Base-by-base conservation (phyloP, 1,140 invertebrate species). In the Caligus rogercresseyi region DNA sequence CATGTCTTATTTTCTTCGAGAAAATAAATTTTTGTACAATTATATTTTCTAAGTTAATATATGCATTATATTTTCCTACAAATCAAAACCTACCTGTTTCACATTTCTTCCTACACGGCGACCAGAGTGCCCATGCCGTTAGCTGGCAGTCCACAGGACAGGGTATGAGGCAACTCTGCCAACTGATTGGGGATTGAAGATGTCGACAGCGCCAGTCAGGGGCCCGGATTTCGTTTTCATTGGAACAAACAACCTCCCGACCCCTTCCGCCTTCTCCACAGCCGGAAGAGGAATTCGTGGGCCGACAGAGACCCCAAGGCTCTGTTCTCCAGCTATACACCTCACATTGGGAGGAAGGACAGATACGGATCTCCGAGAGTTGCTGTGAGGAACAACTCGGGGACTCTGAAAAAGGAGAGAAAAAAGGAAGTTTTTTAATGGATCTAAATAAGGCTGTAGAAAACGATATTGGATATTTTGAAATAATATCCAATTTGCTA, bases 231-330 rank as follows among this genome's bases (percentile, higher is more conserved):
- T 16, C n/a, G 53, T 54, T 54, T 16, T 54, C 53, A 16, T 19
- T 23, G 4, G 21, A 16, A 23, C 53, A 54, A 23, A 54, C 16
- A 20, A 23, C 53, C 4, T 51, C 57, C 68, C 71, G 52, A 67
- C 70, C 4, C 60, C 64, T 18, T 65, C 67, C 13, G 69, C 67
- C 19, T 65, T 69, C 63, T 61, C 65, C 1, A 65, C 67, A 16
- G 67, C 65, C 25, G 68, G 67, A 18, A 63, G 64, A 11, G 61
- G 53, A 54, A 16, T 54, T 54, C 13, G n/a, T 54, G n/a, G 21
- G n/a, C 4, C n/a, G 53, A 54, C 53, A 54, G 11, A 11, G n/a
- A 20, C 53, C 21, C 53, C 53, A 54, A 16, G 21, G n/a, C n/a
- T 23, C 53, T 11, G 53, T 19, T 54, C 53, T 16, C 53, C 53